phyloP scores from a whole-genome alignment of 2,888 invertebrate genomes.

The Lydus trimaculatus region DNA sequence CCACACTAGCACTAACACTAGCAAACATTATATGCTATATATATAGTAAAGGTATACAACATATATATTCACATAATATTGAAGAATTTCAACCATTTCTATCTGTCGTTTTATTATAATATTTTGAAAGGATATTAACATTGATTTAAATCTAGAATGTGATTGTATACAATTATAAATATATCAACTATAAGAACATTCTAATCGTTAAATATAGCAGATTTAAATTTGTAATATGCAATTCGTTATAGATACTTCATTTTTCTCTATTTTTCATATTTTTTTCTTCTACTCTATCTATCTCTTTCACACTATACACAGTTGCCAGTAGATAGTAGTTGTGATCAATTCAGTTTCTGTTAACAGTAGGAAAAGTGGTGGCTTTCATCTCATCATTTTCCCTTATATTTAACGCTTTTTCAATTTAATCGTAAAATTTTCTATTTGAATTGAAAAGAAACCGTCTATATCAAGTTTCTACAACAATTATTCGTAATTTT shows the following conservation, averaged over 20 bases:
- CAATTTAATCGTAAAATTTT: not conserved
- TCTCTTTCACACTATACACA: not conserved
- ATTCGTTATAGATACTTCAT: constrained; percentile 51
- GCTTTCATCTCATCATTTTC: not conserved
- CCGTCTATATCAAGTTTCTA: not conserved
- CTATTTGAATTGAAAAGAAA: not conserved
- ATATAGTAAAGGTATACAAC: not conserved
- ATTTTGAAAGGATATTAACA: not conserved
- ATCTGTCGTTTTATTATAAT: not conserved
- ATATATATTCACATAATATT: not conserved
- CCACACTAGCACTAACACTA: constrained; percentile 13
- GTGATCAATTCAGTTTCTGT: not conserved
- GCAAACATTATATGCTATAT: constrained; percentile 18
- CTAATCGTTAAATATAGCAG: constrained; percentile 35
- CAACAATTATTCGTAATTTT: not conserved
- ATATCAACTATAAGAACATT: constrained; percentile 8
- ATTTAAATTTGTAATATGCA: constrained; percentile 54
- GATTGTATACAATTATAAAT: not conserved
- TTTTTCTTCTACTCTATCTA: not conserved
- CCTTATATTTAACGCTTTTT: constrained; percentile 1
- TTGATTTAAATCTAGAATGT: not conserved
- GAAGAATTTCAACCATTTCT: constrained; percentile 9
- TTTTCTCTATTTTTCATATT: constrained; percentile 24
- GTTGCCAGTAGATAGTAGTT: not conserved
- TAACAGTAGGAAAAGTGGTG: not conserved